Conservation (phyloP, 2,797 vertebrate genomes). For the Oreortyx pictus region DNA sequence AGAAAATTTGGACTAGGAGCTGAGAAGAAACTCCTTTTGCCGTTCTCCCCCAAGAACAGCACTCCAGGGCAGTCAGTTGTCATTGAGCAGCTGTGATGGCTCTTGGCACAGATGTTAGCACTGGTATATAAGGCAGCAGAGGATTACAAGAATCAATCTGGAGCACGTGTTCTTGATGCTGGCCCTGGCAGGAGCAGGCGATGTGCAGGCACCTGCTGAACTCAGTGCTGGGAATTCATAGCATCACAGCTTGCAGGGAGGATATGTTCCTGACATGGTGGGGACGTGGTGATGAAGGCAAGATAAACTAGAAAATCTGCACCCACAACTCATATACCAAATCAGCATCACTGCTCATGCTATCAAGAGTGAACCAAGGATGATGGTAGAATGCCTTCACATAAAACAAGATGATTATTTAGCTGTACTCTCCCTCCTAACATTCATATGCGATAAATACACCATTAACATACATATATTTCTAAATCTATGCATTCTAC, state of each 20-base stretch:
- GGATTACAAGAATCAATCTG: accelerated
- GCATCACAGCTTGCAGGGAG: not conserved
- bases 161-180: not conserved
- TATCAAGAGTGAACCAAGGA: not conserved
- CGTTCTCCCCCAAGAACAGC: not conserved
- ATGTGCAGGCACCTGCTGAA: not conserved
- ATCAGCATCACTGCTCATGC: not conserved
- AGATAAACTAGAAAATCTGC: not conserved
- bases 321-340: not conserved
- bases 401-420: not conserved
- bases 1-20: not conserved
- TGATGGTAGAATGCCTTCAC: not conserved
- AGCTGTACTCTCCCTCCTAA: not conserved
- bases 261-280: not conserved
- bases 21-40: not conserved
- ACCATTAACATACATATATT: not conserved
- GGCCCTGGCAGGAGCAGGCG: not conserved
- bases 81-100: not conserved
- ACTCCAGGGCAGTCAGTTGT: accelerated
- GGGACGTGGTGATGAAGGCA: not conserved
- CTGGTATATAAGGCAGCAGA: not conserved
- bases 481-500: not conserved
- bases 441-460: not conserved
- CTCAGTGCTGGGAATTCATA: not conserved
- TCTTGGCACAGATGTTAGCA: not conserved